These are phyloP conservation scores for Cladorhizidae sp. DNA, from an alignment of 37 sponge, comb jelly and placozoan genomes.

Conservation along the genomic window DNA sequence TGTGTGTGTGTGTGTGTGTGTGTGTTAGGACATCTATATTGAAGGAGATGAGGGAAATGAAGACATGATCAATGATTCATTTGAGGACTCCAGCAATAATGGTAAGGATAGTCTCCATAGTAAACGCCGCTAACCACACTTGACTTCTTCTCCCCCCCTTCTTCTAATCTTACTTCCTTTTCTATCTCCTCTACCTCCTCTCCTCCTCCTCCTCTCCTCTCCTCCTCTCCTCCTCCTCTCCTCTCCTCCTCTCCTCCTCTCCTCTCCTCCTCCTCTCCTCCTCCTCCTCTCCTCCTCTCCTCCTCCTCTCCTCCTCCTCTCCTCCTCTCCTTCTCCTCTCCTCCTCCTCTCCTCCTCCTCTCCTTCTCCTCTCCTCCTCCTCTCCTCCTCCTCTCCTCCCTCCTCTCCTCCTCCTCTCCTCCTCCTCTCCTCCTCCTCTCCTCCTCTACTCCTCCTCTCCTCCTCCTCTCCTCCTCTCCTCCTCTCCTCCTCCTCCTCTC, in stretches of 20 bases:
- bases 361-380: too few species aligned
- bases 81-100: neutral
- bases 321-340: neutral
- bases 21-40: too few species aligned
- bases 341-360: slow-evolving; percentile 5
- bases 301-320: slow-evolving; percentile 3
- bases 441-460: neutral
- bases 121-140: too few species aligned
- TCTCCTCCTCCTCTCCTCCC: neutral
- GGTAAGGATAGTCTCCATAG: too few species aligned
- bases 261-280: too few species aligned
- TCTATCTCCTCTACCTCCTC: too few species aligned
- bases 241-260: neutral
- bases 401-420: neutral
- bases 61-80: too few species aligned
- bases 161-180: too few species aligned
- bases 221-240: neutral
- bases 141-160: too few species aligned
- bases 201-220: neutral
- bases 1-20: too few species aligned
- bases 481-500: neutral
- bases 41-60: too few species aligned
- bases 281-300: neutral
- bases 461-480: neutral
- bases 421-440: neutral